Conservation (phyloP, 2,797 vertebrate genomes). For the Setipinna tenuifilis region DNA sequence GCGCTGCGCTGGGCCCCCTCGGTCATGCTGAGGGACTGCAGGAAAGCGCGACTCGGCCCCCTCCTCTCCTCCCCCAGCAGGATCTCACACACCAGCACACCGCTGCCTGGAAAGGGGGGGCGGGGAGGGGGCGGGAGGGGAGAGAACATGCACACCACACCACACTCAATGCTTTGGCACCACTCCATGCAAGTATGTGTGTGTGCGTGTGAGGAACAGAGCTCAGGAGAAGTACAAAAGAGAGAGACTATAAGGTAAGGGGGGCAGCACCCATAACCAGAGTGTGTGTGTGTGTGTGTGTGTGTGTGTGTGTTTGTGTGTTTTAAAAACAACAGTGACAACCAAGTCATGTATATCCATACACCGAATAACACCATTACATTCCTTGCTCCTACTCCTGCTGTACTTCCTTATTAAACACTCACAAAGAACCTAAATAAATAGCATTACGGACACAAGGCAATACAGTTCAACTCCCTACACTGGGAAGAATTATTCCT, state of each 20-base stretch:
- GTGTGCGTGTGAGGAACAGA: neutral
- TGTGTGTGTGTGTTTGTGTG: neutral
- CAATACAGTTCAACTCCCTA: too few species aligned
- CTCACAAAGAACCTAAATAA: too few species aligned
- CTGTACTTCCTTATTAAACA: too few species aligned
- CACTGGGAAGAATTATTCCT: too few species aligned
- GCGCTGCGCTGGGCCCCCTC: conserved; percentile 78
- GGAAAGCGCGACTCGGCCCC: conserved; percentile 69
- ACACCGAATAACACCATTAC: neutral
- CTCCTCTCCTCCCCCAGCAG: conserved; percentile 76
- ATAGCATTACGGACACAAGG: too few species aligned
- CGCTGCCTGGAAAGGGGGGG: conserved; percentile 68
- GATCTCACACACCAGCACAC: conserved; percentile 81
- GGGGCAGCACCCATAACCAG: too few species aligned
- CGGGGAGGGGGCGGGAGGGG: neutral
- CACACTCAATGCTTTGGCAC: neutral
- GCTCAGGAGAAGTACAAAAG: too few species aligned
- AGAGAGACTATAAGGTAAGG: too few species aligned
- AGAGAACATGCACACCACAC: neutral
- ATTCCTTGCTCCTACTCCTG: neutral
- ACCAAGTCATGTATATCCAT: neutral
- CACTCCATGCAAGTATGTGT: neutral
- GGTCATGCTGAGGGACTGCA: conserved; percentile 82
- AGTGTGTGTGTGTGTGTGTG: neutral
- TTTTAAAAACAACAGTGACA: neutral